Conservation (phyloP, 2,888 invertebrate species). For the Andrena haemorrhoa region DNA sequence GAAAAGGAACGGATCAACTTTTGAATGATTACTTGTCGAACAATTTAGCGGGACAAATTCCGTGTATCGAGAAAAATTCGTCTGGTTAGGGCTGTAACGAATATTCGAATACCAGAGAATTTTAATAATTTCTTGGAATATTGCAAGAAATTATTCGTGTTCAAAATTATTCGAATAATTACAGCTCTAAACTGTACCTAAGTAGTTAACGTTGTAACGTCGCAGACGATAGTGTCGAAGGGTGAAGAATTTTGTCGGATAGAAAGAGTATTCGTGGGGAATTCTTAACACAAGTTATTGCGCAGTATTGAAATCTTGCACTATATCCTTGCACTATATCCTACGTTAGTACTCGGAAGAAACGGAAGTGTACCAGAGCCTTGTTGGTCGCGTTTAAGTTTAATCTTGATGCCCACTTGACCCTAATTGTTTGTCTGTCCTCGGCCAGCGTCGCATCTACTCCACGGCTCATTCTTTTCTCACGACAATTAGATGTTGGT, state of each 20-base stretch:
- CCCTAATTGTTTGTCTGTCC: constrained; percentile 70
- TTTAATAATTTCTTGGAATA: too few species aligned
- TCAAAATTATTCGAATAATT: background rate
- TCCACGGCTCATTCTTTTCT: constrained; percentile 34
- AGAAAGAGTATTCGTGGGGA: background rate
- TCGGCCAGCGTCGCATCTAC: constrained; percentile 53
- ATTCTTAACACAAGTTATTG: constrained; percentile 20
- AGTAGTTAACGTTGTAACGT: background rate
- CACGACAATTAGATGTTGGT: constrained; percentile 34
- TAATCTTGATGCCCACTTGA: constrained; percentile 75
- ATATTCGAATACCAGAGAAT: too few species aligned
- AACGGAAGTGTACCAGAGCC: constrained; percentile 46
- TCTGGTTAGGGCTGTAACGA: too few species aligned
- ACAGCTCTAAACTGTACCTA: background rate
- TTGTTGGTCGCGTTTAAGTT: constrained; percentile 66
- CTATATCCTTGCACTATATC: background rate
- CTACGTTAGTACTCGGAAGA: constrained; percentile 50
- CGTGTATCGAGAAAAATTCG: background rate
- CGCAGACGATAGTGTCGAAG: background rate
- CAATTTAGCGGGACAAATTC: background rate
- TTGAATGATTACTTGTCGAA: background rate
- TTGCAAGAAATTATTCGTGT: too few species aligned
- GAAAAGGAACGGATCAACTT: background rate
- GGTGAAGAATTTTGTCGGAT: background rate
- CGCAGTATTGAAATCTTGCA: background rate